A percentile compares a stretch with the other conserved stretches of the same genome.
Evolutionary conservation across 1,140 invertebrate genomes (phyloP).

Genomic region (Parapsyche elsis): DNA sequence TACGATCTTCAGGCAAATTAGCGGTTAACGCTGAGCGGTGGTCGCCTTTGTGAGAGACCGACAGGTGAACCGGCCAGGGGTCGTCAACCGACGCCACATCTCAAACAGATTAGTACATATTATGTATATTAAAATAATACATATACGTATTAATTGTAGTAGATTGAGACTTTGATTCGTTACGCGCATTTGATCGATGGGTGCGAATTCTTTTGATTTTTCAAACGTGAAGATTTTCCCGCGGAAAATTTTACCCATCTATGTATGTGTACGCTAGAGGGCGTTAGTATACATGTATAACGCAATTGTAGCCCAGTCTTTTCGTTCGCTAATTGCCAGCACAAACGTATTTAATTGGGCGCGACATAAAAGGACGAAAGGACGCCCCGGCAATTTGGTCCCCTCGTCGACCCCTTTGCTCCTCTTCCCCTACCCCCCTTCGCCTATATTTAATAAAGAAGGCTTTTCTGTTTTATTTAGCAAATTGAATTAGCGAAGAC

Average conservation of each 20-base stretch:
- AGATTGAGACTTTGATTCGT: no score
- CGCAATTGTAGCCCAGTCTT: slow-evolving; percentile 50
- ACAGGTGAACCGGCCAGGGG: no score
- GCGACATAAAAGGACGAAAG: slow-evolving; percentile 46
- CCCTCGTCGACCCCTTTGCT: neutral
- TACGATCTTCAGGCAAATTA: no score
- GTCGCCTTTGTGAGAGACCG: no score
- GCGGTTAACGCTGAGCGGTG: no score
- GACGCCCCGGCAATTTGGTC: slow-evolving; percentile 15
- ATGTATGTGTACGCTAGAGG: neutral
- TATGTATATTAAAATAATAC: no score
- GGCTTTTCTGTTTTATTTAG: slow-evolving; percentile 29
- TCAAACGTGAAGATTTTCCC: slow-evolving; percentile 13
- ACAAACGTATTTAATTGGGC: slow-evolving; percentile 54
- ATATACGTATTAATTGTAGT: no score
- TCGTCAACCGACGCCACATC: no score
- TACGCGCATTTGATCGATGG: no score
- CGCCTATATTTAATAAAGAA: slow-evolving; percentile 42
- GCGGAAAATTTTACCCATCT: neutral
- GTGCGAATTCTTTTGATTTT: neutral
- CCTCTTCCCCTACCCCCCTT: neutral
- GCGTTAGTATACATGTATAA: slow-evolving; percentile 39
- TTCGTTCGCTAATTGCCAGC: slow-evolving; percentile 51
- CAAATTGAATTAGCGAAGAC: slow-evolving; percentile 31
- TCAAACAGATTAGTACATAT: no score